Percentiles rank a stretch among this genome's conserved stretches.
Conservation (phyloP, 2,113 vertebrate species). For the Varanus komodoensis region DNA sequence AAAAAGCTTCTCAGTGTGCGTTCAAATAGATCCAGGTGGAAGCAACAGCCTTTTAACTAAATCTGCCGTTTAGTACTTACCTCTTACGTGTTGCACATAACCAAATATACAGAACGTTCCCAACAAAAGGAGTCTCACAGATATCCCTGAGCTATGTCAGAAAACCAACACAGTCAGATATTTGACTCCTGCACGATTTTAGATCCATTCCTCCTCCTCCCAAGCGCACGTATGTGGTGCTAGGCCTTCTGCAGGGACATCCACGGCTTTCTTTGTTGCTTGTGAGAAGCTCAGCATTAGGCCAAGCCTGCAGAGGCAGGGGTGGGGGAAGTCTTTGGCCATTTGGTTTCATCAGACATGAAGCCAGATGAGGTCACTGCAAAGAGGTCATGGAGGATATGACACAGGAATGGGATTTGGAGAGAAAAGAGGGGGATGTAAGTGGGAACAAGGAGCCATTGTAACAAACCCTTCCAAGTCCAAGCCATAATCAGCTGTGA, state of each 20-base stretch:
- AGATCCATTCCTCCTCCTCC: not conserved
- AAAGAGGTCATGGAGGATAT: conserved; percentile 53
- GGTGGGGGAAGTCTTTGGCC: not conserved
- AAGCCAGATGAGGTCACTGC: conserved; percentile 69
- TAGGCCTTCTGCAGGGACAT: not conserved
- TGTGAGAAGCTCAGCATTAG: not conserved
- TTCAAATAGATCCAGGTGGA: too few relatives aligned
- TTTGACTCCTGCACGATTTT: not conserved
- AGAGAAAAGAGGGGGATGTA: conserved; percentile 3
- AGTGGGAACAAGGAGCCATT: conserved; percentile 70
- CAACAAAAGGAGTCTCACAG: conserved; percentile 51
- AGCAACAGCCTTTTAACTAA: too few relatives aligned
- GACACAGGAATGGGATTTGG: conserved; percentile 57
- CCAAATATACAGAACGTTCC: too few relatives aligned
- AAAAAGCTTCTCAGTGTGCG: too few relatives aligned
- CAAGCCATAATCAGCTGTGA: conserved; percentile 58
- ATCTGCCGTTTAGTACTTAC: too few relatives aligned
- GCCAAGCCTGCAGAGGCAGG: not conserved
- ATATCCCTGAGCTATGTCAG: conserved; percentile 23
- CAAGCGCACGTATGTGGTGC: not conserved
- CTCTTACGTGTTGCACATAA: too few relatives aligned
- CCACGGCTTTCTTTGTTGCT: accelerated
- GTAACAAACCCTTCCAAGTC: conserved; percentile 55
- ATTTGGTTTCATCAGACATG: conserved; percentile 48
- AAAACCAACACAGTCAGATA: not conserved